These are phyloP conservation scores for Oreohelix idahoensis DNA, from an alignment of 1,140 invertebrate genomes.

Conservation along the genomic window DNA sequence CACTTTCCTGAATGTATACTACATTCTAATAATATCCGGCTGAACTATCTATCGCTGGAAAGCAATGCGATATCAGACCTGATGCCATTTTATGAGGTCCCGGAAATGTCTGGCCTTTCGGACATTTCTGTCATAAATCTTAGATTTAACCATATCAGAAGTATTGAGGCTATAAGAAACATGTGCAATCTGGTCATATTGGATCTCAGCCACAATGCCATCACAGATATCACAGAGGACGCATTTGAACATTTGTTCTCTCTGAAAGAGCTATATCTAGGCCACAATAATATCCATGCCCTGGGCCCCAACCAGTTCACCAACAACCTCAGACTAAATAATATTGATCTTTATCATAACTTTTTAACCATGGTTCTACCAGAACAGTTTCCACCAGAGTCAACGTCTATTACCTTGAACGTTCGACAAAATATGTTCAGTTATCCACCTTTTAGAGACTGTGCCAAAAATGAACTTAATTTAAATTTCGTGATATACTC, in stretches of 20 bases:
- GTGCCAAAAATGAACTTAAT: too few species aligned
- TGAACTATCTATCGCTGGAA: constrained; percentile 22
- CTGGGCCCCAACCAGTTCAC: too few species aligned
- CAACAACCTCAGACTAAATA: neutral
- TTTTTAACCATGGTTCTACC: too few species aligned
- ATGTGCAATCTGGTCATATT: constrained; percentile 2
- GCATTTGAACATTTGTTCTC: too few species aligned
- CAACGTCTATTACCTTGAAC: too few species aligned
- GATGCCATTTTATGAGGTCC: neutral
- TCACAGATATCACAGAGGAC: too few species aligned
- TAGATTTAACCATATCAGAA: constrained; percentile 33
- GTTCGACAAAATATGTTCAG: too few species aligned
- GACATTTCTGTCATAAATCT: constrained; percentile 27
- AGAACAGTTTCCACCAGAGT: too few species aligned
- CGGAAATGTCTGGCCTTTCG: neutral
- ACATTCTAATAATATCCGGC: neutral
- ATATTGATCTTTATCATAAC: constrained; percentile 39
- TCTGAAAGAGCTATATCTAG: constrained; percentile 32
- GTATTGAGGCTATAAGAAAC: neutral
- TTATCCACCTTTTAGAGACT: too few species aligned
- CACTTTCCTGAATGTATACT: constrained; percentile 29
- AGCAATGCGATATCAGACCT: constrained; percentile 28
- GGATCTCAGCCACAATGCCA: constrained; percentile 40
- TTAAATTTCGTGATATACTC: too few species aligned
- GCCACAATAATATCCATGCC: constrained; percentile 23